These are phyloP conservation scores for Lepidonotus clava DNA, from an alignment of 2,888 invertebrate genomes.

Conservation along the genomic window DNA sequence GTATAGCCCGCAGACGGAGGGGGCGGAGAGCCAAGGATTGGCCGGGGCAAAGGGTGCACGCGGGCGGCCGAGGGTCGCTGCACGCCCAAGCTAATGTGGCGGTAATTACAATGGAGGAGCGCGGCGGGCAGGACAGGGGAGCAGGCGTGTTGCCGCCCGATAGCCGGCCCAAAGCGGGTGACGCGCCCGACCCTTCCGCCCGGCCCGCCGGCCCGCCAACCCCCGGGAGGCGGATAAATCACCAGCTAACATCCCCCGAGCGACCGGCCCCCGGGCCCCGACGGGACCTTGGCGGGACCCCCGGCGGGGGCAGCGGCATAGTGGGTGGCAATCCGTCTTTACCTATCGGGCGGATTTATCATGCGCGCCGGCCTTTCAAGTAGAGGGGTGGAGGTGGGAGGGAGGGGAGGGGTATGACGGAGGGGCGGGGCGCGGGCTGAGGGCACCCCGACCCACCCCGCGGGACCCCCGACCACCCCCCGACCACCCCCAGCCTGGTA, in stretches of 20 bases:
- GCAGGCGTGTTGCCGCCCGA: conserved; percentile 34
- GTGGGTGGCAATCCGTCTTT: conserved; percentile 47
- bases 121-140: background rate
- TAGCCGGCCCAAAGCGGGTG: background rate
- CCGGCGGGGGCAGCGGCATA: background rate
- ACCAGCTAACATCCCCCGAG: conserved; percentile 34
- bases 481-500: conserved; percentile 26
- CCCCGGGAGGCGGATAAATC: conserved; percentile 47
- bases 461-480: background rate
- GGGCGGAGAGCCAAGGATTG: background rate
- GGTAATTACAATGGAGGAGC: conserved; percentile 27
- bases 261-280: conserved; percentile 23
- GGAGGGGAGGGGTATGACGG: background rate
- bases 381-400: background rate
- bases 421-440: background rate
- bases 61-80: background rate
- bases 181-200: conserved; percentile 34
- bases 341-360: conserved; percentile 36
- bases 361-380: conserved; percentile 46
- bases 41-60: too few species aligned
- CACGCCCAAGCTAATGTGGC: background rate
- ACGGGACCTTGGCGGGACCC: conserved; percentile 26
- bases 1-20: background rate
- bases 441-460: background rate
- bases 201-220: background rate